Evolutionary conservation across 2,888 invertebrate species (phyloP), one percentile per base, ranked within the genome.

Genomic region (Netelia virgata): DNA sequence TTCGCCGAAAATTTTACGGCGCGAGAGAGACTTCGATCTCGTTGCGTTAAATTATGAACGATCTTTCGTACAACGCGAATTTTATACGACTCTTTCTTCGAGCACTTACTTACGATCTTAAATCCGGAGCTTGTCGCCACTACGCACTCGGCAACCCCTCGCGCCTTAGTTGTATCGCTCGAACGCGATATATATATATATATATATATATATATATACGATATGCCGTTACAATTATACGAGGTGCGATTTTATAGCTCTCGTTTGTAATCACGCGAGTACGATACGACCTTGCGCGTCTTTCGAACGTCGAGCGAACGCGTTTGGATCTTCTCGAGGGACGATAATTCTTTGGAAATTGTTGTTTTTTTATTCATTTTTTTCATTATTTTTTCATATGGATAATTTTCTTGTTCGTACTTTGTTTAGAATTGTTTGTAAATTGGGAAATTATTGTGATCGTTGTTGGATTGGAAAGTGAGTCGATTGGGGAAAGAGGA

Each of bases 211-310:
- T 16, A 55, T 41, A 66, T 16, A 55, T 41, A 66, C 36, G 18
- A 6, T 43, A 64, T 47, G 23, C 23, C 23, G 47, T 82, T 73
- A 77, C 77, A 73, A 68, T 82, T 77, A 77, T 73, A 77, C 72
- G 77, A 82, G 72, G 66, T 20, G 82, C 59, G 72, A 76, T 76
- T 82, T 77, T 82, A 77, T 68, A 53, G 61, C 10, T 59, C 57
- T 50, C 53, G 36, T 73, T 77, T 61, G 76, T 41, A 72, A 66
- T 77, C 53, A 61, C 53, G 14, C 16, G 53, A 23, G 3, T 23
- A 23, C 23, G 23, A 23, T 53, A 16, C 14, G 53, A 28, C 28
- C 5, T 28, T 28, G 28, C 5, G 5, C 28, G 28, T 28, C 28
- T 28, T 5, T 0, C 28, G 28, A 28, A 3, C 28, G 6, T 5